A percentile compares a stretch with the other conserved stretches of the same genome.
Conservation (phyloP, 2,113 vertebrate species). For the Ailuropoda melanoleuca region DNA sequence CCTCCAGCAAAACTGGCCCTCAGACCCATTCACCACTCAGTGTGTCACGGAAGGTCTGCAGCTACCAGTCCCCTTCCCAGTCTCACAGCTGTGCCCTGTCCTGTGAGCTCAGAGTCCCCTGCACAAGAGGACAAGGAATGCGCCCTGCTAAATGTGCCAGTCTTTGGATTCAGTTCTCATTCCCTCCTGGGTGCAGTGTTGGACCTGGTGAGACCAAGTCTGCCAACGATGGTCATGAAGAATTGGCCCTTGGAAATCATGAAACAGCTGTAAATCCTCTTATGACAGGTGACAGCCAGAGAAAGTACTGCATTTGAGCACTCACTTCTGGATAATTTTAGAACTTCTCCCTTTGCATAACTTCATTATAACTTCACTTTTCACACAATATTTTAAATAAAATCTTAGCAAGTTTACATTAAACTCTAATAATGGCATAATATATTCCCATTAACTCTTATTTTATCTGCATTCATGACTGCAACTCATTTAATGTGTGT, state of each 20-base stretch:
- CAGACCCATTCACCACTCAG: not conserved
- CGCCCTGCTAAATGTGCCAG: no score
- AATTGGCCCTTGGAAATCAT: not conserved
- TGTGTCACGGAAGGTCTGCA: not conserved
- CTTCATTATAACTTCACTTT: not conserved
- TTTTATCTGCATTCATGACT: not conserved
- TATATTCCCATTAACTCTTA: not conserved
- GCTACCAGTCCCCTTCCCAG: not conserved
- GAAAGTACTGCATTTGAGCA: not conserved
- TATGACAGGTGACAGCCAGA: fast-evolving
- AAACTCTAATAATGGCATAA: not conserved
- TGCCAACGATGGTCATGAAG: not conserved
- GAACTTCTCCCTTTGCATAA: not conserved
- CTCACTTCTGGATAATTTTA: not conserved
- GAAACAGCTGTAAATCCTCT: not conserved
- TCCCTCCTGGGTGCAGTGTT: fast-evolving
- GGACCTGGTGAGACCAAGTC: not conserved
- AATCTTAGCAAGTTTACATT: not conserved
- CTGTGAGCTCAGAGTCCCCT: not conserved
- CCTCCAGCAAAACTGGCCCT: not conserved
- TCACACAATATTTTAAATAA: not conserved
- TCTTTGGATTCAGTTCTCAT: not conserved
- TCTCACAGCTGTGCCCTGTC: not conserved
- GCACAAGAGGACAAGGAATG: not conserved
- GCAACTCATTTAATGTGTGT: not conserved